Evolutionary conservation across 2,888 invertebrate genomes (phyloP), one percentile per base, ranked within the genome.

Genomic region (Yponomeuta cagnagella): DNA sequence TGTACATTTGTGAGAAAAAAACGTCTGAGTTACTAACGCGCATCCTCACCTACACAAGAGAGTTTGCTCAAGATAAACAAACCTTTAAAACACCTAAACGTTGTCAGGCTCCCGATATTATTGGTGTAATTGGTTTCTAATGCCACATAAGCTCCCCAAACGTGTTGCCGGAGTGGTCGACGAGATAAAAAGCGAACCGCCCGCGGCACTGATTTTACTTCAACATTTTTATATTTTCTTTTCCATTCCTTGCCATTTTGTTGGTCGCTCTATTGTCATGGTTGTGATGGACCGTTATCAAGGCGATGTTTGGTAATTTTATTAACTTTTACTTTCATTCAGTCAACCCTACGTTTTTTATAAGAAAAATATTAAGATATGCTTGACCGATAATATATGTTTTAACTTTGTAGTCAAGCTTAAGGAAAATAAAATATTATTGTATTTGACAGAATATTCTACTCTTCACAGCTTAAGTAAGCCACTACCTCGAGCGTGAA

Each of bases 81-180:
- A 37, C 48, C 37, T 48, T 37, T 68, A 43, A 43, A 68, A 43
- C 15, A 33, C 37, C n/a, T 68, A 43, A 63, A 8, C 23, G 48
- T 12, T 74, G 75, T 76, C 76, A 74, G 74, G 78, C 78, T 77
- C 72, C 74, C 74, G 73, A 78, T 86, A 85, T 88, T 87, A 89
- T 88, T 87, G 87, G 82, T 87, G 89, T 93, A 92, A 93, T 93
- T 93, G 92, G 89, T 92, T 92, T 89, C 90, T 92, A 93, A 93
- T 92, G 90, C 92, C 87, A 84, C 88, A 82, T 92, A 92, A 93
- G 90, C 88, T 90, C 88, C 83, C 87, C 88, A 92, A 90, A 93
- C 92, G 92, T 93, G 92, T 92, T 90, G 87, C 82, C 81, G 80
- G 89, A 83, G 80, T 88, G 89, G 89, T 84, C 87, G 76, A 82